Percentiles rank a stretch among this genome's conserved stretches.
Evolutionary conservation across 2,797 vertebrate genomes (phyloP).

Genomic region (Galagoides demidoff): DNA sequence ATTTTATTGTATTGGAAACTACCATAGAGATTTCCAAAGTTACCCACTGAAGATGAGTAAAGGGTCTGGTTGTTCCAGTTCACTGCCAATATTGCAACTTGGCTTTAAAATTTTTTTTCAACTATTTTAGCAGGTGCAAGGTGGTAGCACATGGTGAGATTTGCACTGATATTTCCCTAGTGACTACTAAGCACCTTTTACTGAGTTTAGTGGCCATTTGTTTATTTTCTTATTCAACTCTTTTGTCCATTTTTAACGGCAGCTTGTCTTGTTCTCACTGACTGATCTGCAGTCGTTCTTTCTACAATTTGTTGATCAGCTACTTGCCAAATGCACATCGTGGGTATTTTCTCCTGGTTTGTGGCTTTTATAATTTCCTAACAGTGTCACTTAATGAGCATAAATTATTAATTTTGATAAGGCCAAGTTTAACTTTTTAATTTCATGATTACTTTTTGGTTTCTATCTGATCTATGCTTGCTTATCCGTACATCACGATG

Average conservation of each 20-base stretch:
- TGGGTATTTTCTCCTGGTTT: too few relatives aligned
- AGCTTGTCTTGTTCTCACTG: not conserved
- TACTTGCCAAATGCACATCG: not conserved
- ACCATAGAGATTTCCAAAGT: not conserved
- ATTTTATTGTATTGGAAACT: not conserved
- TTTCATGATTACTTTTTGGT: not conserved
- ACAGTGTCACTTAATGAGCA: not conserved
- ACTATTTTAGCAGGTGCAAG: too few relatives aligned
- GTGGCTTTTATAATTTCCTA: not conserved
- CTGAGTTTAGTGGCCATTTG: not conserved
- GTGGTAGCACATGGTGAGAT: not conserved
- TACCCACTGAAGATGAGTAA: not conserved
- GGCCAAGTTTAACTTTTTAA: not conserved
- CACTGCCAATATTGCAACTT: not conserved
- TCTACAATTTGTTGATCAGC: not conserved
- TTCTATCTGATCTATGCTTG: not conserved
- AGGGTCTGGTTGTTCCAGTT: too few relatives aligned
- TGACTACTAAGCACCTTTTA: not conserved
- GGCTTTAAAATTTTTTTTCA: too few relatives aligned
- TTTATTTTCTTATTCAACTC: too few relatives aligned
- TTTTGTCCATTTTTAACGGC: not conserved
- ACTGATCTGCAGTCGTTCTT: too few relatives aligned
- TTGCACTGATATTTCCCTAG: not conserved
- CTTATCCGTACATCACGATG: not conserved
- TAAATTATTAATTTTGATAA: not conserved